Evolutionary conservation across 1,140 invertebrate species (phyloP).

Genomic region (Zaprionus africanus): DNA sequence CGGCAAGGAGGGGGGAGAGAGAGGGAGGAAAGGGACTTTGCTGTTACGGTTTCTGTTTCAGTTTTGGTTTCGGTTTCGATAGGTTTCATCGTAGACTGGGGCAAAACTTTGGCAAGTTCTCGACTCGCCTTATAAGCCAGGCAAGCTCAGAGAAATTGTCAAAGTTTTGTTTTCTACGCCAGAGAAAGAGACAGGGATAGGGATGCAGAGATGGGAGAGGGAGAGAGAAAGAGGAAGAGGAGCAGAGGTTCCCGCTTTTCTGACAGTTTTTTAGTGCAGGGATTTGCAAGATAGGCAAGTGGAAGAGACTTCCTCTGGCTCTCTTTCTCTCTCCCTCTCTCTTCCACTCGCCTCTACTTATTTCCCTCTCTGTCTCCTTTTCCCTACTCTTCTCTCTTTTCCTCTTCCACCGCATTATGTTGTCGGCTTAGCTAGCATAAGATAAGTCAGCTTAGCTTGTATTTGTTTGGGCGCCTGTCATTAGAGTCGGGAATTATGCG

Average conservation of each 20-base stretch:
- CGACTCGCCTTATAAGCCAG: constrained; percentile 39
- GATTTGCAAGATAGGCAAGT: constrained; percentile 70
- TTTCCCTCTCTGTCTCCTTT: constrained; percentile 1
- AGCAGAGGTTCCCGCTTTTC: constrained; percentile 16
- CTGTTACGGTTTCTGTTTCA: constrained; percentile 5
- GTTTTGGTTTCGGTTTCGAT: constrained; percentile 3
- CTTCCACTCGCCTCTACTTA: neutral
- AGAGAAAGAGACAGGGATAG: neutral
- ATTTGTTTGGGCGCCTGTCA: constrained; percentile 52
- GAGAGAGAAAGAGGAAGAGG: constrained; percentile 6
- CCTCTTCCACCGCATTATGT: constrained; percentile 49
- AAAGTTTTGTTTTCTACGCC: constrained; percentile 61
- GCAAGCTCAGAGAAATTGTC: constrained; percentile 66
- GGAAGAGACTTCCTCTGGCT: constrained; percentile 56
- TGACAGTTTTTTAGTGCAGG: constrained; percentile 75
- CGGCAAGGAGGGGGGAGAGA: neutral
- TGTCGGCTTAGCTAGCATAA: constrained; percentile 60
- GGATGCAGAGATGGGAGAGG: neutral
- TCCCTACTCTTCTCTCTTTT: neutral
- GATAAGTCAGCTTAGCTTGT: constrained; percentile 55
- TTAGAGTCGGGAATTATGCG: constrained; percentile 58
- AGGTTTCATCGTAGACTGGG: neutral
- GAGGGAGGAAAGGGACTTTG: neutral
- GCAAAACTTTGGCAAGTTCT: constrained; percentile 58
- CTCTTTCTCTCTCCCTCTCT: constrained; percentile 10